Conservation (phyloP, 2,797 vertebrate genomes). For the Iguana delicatissima region DNA sequence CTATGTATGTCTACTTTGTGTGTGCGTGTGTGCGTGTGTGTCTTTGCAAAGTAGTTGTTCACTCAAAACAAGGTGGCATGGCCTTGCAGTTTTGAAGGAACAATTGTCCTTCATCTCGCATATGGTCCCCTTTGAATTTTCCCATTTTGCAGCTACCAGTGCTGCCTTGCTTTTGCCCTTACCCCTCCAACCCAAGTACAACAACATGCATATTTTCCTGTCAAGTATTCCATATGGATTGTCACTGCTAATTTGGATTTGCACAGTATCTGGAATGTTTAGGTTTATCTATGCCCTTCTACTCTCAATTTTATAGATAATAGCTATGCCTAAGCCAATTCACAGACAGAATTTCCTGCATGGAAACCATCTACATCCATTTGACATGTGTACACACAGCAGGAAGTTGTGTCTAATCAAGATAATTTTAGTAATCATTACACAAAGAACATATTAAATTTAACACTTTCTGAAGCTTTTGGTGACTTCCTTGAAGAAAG, state of each 20-base stretch:
- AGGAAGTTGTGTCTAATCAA: not conserved
- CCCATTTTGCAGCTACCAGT: not conserved
- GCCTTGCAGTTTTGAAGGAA: conserved; percentile 30
- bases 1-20: not conserved
- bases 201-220: conserved; percentile 14
- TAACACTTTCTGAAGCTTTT: not conserved
- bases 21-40: not conserved
- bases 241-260: conserved; percentile 28
- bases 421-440: not conserved
- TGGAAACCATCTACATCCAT: not conserved
- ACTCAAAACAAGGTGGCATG: conserved; percentile 19
- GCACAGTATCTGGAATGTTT: conserved; percentile 31
- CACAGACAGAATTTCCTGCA: conserved; percentile 5
- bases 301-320: not conserved
- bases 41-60: conserved; percentile 35
- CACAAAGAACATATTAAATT: not conserved
- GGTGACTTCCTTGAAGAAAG: not conserved
- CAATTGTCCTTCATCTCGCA: conserved; percentile 25
- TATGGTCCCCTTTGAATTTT: conserved; percentile 16
- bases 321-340: not conserved
- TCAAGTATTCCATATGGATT: conserved; percentile 23
- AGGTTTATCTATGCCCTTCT: conserved; percentile 21
- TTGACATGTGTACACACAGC: not conserved
- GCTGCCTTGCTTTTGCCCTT: conserved; percentile 27
- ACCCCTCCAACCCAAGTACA: not conserved